Conservation (phyloP, 2,888 invertebrate species). For the Gasteruption jaculator region DNA sequence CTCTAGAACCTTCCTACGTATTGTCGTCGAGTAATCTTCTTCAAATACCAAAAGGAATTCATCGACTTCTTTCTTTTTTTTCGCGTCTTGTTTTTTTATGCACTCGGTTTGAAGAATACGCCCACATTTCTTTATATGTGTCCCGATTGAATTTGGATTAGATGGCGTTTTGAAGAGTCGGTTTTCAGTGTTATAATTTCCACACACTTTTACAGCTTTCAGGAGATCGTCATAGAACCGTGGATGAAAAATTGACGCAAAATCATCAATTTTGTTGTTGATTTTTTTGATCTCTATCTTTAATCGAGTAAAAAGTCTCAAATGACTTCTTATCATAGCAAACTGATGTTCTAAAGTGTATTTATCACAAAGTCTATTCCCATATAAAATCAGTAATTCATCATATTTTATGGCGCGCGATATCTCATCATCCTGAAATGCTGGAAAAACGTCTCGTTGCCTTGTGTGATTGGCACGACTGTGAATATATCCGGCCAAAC, state of each 20-base stretch:
- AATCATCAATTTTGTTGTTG: conserved; percentile 13
- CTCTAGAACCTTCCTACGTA: conserved; percentile 17
- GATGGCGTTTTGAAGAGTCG: conserved; percentile 14
- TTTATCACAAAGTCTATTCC: too few species aligned
- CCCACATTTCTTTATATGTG: conserved; percentile 16
- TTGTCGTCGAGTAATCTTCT: conserved; percentile 16
- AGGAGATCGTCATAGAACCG: conserved; percentile 15
- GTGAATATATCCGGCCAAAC: too few species aligned
- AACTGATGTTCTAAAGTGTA: conserved; percentile 18
- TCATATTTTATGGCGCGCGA: too few species aligned
- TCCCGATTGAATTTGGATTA: conserved; percentile 9
- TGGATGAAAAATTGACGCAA: conserved; percentile 15
- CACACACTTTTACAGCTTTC: conserved; percentile 9
- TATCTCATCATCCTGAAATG: too few species aligned
- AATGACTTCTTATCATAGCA: conserved; percentile 19
- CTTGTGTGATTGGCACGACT: too few species aligned
- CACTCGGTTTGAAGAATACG: conserved; percentile 10
- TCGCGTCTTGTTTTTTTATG: conserved; percentile 15
- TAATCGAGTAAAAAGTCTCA: conserved; percentile 15
- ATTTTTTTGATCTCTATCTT: conserved; percentile 13
- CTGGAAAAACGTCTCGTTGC: too few species aligned
- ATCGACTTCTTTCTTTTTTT: conserved; percentile 14
- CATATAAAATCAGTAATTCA: too few species aligned
- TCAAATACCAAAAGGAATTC: conserved; percentile 17
- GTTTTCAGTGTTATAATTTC: conserved; percentile 8